Base-by-base conservation (phyloP, 2,888 invertebrate species). In the Parasteatoda lunata region DNA sequence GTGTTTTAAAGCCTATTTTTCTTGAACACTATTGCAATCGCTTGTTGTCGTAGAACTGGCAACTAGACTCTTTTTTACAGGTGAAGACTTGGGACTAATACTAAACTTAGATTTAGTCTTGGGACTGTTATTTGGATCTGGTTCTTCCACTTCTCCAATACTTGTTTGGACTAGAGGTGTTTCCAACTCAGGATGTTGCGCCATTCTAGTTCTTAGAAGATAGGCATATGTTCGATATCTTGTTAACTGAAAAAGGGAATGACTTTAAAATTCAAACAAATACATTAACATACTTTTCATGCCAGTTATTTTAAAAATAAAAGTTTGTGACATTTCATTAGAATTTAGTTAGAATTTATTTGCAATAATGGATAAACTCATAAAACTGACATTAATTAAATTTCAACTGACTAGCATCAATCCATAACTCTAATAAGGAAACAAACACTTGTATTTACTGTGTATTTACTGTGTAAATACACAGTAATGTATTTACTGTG, bases 61-160 rank as follows among this genome's bases (percentile, higher is more conserved):
- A n/a, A 30, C n/a, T 13, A 47, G 52, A 65, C 15, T 70, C 51
- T 65, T 86, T 64, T 72, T 86, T 7, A 68, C 68, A 11, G 88
- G 88, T 13, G 88, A 88, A 48, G 48, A 79, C 47, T 69, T 47
- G 15, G 82, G 79, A 64, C 88, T 83, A 54, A 68, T 48, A 52
- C 3, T 13, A 5, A 64, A 13, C 85, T 86, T 89, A 64, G 69
- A 66, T 76, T 77, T 88, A 78, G 82, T 88, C 52, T 88, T 89
- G 30, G 30, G 30, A 30, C 30, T 30, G 30, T 30, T 30, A 30
- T 30, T 30, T 30, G 30, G 30, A 30, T 30, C 30, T 66, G 89
- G 90, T 80, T 92, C 92, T 69, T 92, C 92, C 73, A 92, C 91
- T 89, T 92, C 92, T 13, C 92, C 92, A 77, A 92, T 92, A 13